phyloP scores from a whole-genome alignment of 2,113 vertebrate species.

The Mirounga angustirostris region DNA sequence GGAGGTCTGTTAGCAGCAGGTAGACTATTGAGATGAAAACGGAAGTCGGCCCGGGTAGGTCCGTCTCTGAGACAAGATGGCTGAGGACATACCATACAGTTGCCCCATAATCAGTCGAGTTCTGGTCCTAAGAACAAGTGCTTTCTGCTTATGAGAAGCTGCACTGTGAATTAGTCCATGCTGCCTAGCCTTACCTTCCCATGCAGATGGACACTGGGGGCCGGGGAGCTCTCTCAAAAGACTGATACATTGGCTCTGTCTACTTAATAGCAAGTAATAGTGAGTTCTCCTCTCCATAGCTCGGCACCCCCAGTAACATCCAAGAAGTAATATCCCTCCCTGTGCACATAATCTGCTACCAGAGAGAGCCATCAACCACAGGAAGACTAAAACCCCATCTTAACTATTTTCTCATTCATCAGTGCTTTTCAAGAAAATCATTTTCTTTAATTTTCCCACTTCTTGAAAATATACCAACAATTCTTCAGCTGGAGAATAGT shows the following conservation, averaged over 20 bases:
- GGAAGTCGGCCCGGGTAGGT: background rate
- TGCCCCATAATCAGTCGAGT: background rate
- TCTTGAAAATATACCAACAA: background rate
- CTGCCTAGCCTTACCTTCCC: background rate
- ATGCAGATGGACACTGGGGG: fast-evolving
- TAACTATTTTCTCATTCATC: background rate
- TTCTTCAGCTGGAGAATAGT: background rate
- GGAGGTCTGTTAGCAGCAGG: conserved; percentile 23
- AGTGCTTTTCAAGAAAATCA: background rate
- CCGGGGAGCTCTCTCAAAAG: background rate
- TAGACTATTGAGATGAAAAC: conserved; percentile 70
- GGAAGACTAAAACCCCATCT: background rate
- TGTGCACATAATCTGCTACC: background rate
- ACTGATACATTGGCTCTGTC: background rate
- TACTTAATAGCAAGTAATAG: background rate
- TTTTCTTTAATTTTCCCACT: background rate
- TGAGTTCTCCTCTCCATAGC: background rate
- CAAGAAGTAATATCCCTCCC: background rate
- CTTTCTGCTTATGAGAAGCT: background rate
- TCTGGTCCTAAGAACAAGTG: background rate
- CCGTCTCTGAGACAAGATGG: background rate
- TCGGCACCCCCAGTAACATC: background rate
- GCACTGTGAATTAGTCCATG: background rate
- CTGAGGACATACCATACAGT: background rate
- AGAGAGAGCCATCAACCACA: background rate